A percentile compares a stretch with the other conserved stretches of the same genome.
Evolutionary conservation across 2,113 vertebrate species (phyloP).

Genomic region (Protobothrops flavoviridis): DNA sequence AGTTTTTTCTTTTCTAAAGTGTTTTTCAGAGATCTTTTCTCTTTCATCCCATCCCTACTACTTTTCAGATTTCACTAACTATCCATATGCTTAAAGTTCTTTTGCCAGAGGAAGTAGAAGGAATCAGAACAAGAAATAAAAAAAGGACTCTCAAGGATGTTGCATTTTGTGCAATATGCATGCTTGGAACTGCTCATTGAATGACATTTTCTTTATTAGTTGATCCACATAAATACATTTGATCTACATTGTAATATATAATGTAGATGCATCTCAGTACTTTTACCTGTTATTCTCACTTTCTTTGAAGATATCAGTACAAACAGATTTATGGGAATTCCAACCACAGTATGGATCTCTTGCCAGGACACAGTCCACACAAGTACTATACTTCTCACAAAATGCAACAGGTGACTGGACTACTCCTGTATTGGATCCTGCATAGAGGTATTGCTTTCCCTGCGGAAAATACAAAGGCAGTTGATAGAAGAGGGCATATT

Average conservation of each 20-base stretch:
- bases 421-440: slow-evolving; percentile 86
- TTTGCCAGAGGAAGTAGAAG: neutral
- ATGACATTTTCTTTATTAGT: neutral
- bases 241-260: neutral
- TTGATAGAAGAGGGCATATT: neutral
- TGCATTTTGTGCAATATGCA: neutral
- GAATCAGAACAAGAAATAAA: neutral
- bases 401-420: slow-evolving; percentile 89
- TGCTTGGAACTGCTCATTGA: neutral
- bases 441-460: slow-evolving; percentile 83
- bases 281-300: slow-evolving; percentile 64
- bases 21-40: neutral
- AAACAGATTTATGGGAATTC: slow-evolving; percentile 69
- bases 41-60: too few relatives aligned
- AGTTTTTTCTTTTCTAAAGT: neutral
- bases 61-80: neutral
- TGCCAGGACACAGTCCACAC: slow-evolving; percentile 86
- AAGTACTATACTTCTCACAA: slow-evolving; percentile 83
- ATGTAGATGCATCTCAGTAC: neutral
- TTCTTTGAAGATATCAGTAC: slow-evolving; percentile 71
- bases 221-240: neutral
- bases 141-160: too few relatives aligned
- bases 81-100: neutral
- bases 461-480: slow-evolving; percentile 47
- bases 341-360: slow-evolving; percentile 96